Evolutionary conservation across 2,113 vertebrate species (phyloP).

Genomic region (Diadophis punctatus): DNA sequence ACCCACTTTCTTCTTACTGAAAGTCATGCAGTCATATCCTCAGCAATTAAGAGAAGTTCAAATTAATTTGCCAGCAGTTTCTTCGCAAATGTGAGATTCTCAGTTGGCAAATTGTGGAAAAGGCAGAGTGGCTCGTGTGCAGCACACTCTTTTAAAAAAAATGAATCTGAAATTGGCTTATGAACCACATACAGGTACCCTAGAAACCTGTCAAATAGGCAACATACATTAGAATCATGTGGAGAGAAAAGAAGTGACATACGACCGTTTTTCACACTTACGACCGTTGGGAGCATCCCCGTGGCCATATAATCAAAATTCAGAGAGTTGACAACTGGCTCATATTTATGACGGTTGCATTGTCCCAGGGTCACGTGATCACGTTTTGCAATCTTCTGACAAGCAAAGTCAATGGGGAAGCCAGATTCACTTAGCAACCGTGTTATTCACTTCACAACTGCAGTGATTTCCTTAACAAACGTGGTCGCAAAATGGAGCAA

Average conservation of each 20-base stretch:
- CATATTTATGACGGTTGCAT: neutral
- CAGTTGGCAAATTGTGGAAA: neutral
- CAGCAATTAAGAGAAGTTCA: neutral
- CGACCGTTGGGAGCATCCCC: neutral
- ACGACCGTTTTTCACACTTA: neutral
- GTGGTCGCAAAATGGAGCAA: neutral
- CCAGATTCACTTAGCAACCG: no score
- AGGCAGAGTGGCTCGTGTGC: neutral
- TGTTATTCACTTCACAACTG: no score
- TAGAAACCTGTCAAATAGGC: neutral
- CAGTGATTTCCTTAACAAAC: no score
- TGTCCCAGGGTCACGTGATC: neutral
- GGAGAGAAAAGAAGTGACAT: neutral
- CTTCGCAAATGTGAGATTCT: slow-evolving; percentile 8
- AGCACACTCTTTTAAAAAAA: neutral
- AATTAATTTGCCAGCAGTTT: neutral
- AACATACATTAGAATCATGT: neutral
- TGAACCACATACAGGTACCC: neutral
- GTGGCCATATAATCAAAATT: neutral
- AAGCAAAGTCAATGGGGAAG: neutral
- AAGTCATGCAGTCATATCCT: neutral
- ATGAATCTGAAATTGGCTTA: neutral
- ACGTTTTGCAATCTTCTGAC: neutral
- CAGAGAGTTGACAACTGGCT: neutral
- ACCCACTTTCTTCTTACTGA: neutral